phyloP scores from a whole-genome alignment of 2,888 invertebrate species.

The Pristionchus entomophagus region DNA sequence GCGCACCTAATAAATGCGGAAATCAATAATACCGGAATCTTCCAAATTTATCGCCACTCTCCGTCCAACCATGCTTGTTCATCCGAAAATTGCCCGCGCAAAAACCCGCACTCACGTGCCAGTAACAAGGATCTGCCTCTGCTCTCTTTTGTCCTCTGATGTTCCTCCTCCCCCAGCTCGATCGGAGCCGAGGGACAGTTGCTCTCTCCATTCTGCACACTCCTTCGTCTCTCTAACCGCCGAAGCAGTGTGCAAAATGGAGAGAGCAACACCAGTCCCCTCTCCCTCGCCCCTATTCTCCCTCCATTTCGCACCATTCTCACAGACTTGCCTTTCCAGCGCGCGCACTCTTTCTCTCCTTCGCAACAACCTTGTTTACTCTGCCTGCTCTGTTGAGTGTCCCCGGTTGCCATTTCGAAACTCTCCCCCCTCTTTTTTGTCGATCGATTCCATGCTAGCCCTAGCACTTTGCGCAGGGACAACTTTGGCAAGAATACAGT shows the following conservation, averaged over 20 bases:
- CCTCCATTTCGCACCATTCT: slow-evolving; percentile 19
- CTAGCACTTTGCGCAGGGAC: not conserved
- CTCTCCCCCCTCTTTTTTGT: not conserved
- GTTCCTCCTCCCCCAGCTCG: not conserved
- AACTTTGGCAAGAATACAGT: too few species aligned
- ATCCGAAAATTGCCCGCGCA: not conserved
- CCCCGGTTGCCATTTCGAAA: not conserved
- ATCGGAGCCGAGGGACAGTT: too few species aligned
- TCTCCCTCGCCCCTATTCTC: too few species aligned
- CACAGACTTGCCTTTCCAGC: slow-evolving; percentile 26
- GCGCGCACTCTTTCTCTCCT: not conserved
- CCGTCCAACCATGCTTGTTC: not conserved
- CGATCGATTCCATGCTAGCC: not conserved
- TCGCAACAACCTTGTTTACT: too few species aligned
- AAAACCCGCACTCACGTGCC: not conserved
- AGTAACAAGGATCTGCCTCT: not conserved
- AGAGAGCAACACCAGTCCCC: too few species aligned
- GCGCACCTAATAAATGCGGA: too few species aligned
- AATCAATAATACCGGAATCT: too few species aligned
- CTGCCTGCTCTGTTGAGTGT: too few species aligned
- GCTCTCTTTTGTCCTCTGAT: not conserved
- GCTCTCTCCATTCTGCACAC: too few species aligned
- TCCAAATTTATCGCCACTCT: not conserved
- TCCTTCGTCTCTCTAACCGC: too few species aligned
- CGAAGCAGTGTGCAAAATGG: too few species aligned